A percentile compares a stretch with the other conserved stretches of the same genome.
These are phyloP conservation scores for Liodrosophila aerea DNA, from an alignment of 2,888 invertebrate species.

Conservation along the genomic window DNA sequence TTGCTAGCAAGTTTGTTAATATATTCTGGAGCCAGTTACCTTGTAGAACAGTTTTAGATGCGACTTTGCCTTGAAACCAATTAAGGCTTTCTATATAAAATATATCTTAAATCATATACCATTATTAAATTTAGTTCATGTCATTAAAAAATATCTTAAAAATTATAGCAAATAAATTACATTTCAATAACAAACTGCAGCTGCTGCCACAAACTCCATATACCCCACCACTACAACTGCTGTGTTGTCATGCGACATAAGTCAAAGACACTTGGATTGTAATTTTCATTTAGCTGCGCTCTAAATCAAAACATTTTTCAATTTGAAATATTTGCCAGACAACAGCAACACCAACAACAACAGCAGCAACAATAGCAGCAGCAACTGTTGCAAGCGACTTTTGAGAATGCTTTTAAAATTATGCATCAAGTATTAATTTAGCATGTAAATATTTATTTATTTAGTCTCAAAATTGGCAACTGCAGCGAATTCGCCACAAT, in stretches of 20 bases:
- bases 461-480: slow-evolving; percentile 55
- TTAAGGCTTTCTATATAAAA: too few species aligned
- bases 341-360: slow-evolving; percentile 28
- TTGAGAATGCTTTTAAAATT: slow-evolving; percentile 55
- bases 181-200: too few species aligned
- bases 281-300: slow-evolving; percentile 60
- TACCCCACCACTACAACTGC: slow-evolving; percentile 1
- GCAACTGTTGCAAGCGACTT: slow-evolving; percentile 18
- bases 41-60: too few species aligned
- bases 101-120: too few species aligned
- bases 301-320: slow-evolving; percentile 49
- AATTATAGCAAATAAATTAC: too few species aligned
- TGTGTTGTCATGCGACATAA: slow-evolving; percentile 4
- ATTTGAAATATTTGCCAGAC: slow-evolving; percentile 49
- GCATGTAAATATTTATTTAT: slow-evolving; percentile 79
- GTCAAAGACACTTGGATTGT: slow-evolving; percentile 27
- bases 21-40: too few species aligned
- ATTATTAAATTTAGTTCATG: too few species aligned
- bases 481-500: slow-evolving; percentile 19
- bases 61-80: too few species aligned
- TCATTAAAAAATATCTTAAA: too few species aligned
- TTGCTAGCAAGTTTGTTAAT: too few species aligned
- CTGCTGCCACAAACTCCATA: neutral
- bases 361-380: slow-evolving; percentile 13
- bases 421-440: slow-evolving; percentile 74